A percentile compares a stretch with the other conserved stretches of the same genome.
phyloP scores from a whole-genome alignment of 2,797 vertebrate species.

The Crocodylus rhombifer region DNA sequence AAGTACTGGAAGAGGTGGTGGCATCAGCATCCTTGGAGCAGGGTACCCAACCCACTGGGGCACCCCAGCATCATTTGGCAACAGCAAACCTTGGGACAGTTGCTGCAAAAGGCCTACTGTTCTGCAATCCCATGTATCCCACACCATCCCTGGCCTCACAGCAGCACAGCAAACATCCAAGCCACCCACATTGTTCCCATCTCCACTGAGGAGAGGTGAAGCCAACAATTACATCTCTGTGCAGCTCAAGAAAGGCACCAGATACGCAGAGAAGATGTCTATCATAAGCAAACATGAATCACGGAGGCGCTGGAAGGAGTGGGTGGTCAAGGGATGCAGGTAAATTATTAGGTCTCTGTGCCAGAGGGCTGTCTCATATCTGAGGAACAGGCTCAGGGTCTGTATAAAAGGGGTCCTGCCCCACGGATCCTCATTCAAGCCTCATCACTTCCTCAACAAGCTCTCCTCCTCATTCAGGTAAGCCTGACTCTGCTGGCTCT shows the following conservation, averaged over 20 bases:
- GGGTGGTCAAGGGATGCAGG: neutral
- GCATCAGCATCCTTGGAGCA: no score
- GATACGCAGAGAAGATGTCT: neutral
- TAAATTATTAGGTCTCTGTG: neutral
- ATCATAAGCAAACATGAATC: neutral
- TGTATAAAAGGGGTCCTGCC: conserved; percentile 45
- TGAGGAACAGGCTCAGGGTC: neutral
- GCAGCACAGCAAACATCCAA: neutral
- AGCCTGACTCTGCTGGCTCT: neutral
- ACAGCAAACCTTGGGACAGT: neutral
- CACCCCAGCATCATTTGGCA: no score
- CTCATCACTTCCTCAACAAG: conserved; percentile 41
- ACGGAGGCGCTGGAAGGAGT: neutral
- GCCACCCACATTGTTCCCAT: conserved; percentile 39
- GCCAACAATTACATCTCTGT: conserved; percentile 38
- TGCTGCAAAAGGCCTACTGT: neutral
- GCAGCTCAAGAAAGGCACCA: neutral
- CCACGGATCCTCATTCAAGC: conserved; percentile 4
- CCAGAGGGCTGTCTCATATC: conserved; percentile 48
- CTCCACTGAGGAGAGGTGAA: neutral
- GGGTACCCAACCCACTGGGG: no score
- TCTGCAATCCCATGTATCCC: no score
- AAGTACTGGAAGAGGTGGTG: no score
- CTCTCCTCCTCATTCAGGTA: conserved; percentile 44
- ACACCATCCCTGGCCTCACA: no score